Evolutionary conservation across 2,888 invertebrate species (phyloP).

Genomic region (Candidula unifasciata): DNA sequence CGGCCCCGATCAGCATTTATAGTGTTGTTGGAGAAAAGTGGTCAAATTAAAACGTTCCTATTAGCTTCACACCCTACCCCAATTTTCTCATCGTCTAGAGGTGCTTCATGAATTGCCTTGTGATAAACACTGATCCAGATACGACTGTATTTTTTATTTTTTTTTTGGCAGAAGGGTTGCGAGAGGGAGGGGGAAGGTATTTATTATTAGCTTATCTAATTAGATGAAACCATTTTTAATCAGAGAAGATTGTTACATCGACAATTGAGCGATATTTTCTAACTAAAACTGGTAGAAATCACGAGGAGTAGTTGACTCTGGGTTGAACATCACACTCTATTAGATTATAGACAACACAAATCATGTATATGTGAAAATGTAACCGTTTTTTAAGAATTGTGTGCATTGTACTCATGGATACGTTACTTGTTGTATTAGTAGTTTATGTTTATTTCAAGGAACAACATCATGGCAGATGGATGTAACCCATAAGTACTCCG

Average conservation of each 20-base stretch:
- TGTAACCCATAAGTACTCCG: too few species aligned
- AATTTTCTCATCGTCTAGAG: neutral
- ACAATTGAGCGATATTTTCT: neutral
- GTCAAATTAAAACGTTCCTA: neutral
- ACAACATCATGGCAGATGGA: too few species aligned
- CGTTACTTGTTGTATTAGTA: too few species aligned
- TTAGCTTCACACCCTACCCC: neutral
- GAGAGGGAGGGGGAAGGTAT: too few species aligned
- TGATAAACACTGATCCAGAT: neutral
- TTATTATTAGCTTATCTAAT: neutral
- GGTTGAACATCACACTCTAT: neutral
- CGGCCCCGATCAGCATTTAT: neutral
- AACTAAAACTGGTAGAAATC: neutral
- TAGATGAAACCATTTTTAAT: conserved; percentile 3
- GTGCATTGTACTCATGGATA: too few species aligned
- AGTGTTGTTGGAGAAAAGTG: neutral
- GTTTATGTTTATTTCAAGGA: too few species aligned
- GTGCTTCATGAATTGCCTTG: neutral
- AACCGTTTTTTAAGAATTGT: neutral
- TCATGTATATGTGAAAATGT: neutral
- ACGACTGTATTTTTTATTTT: neutral
- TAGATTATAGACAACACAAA: neutral
- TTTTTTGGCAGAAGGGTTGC: too few species aligned
- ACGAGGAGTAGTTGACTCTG: neutral
- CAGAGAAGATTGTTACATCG: conserved; percentile 4